A percentile compares a stretch with the other conserved stretches of the same genome.
Evolutionary conservation across 1,140 invertebrate genomes (phyloP).

Genomic region (Uloborus diversus): DNA sequence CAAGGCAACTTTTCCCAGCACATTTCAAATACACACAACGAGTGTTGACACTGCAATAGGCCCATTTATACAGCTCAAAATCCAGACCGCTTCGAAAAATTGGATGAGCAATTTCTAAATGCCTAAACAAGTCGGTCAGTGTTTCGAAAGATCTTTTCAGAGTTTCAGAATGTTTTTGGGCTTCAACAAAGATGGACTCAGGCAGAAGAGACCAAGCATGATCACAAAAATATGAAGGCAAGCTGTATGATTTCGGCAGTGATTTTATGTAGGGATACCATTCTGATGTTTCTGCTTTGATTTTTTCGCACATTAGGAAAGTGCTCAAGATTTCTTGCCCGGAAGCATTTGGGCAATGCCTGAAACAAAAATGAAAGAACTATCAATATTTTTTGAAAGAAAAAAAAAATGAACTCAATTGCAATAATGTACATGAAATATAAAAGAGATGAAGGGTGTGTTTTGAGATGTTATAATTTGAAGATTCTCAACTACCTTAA

Average conservation of each 20-base stretch:
- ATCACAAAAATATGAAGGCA: constrained; percentile 61
- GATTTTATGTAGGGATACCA: constrained; percentile 71
- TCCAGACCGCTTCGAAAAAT: constrained; percentile 11
- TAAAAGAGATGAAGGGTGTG: too few relatives aligned
- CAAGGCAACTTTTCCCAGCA: constrained; percentile 15
- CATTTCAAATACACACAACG: constrained; percentile 71
- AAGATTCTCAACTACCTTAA: too few relatives aligned
- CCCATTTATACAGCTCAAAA: constrained; percentile 65
- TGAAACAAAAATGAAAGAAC: constrained; percentile 23
- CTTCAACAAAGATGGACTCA: constrained; percentile 67
- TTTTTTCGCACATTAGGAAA: constrained; percentile 70
- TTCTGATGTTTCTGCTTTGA: constrained; percentile 59
- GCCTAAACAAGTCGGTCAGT: constrained; percentile 11
- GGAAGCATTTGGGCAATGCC: constrained; percentile 19
- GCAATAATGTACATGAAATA: too few relatives aligned
- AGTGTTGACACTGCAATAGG: constrained; percentile 80
- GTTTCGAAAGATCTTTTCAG: constrained; percentile 17
- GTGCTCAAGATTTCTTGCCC: constrained; percentile 66
- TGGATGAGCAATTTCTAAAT: constrained; percentile 48
- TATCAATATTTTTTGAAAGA: not conserved
- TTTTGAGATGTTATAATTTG: too few relatives aligned
- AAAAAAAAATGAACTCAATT: too few relatives aligned
- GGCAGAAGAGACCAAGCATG: constrained; percentile 63
- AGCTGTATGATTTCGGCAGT: constrained; percentile 70
- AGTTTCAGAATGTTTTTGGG: constrained; percentile 53